Evolutionary conservation across 2,888 invertebrate species (phyloP).

Genomic region (Eumerus sabulonum): DNA sequence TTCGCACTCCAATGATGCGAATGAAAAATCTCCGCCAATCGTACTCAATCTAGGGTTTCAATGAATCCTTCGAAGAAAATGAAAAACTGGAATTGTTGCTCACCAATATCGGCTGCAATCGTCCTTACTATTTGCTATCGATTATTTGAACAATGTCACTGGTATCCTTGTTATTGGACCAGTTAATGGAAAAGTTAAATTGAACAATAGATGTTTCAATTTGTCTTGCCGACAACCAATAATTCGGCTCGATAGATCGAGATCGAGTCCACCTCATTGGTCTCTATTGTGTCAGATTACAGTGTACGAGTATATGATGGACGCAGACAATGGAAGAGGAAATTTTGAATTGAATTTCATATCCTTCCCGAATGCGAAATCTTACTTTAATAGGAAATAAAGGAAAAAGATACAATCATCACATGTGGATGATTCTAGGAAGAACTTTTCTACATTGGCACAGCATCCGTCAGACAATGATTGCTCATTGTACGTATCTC

Average conservation of each 20-base stretch:
- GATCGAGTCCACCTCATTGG: too few relatives aligned
- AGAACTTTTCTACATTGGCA: not conserved
- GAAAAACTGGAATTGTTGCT: too few relatives aligned
- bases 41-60: slow-evolving; percentile 37
- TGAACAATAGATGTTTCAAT: slow-evolving; percentile 47
- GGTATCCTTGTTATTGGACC: slow-evolving; percentile 35
- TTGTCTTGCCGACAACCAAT: slow-evolving; percentile 39
- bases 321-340: slow-evolving; percentile 11
- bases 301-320: slow-evolving; percentile 1
- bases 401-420: too few relatives aligned
- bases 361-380: not conserved
- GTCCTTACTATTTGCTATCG: slow-evolving; percentile 46
- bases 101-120: slow-evolving; percentile 21
- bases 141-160: slow-evolving; percentile 33
- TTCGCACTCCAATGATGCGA: slow-evolving; percentile 58
- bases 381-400: too few relatives aligned
- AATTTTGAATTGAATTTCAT: slow-evolving; percentile 14
- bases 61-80: slow-evolving; percentile 39
- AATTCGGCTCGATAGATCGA: too few relatives aligned
- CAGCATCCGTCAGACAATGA: not conserved
- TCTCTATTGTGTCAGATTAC: too few relatives aligned
- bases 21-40: slow-evolving; percentile 45
- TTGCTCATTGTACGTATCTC: slow-evolving; percentile 7
- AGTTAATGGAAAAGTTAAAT: slow-evolving; percentile 58
- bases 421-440: too few relatives aligned